Conservation (phyloP, 2,888 invertebrate species). For the Drosophila recens region DNA sequence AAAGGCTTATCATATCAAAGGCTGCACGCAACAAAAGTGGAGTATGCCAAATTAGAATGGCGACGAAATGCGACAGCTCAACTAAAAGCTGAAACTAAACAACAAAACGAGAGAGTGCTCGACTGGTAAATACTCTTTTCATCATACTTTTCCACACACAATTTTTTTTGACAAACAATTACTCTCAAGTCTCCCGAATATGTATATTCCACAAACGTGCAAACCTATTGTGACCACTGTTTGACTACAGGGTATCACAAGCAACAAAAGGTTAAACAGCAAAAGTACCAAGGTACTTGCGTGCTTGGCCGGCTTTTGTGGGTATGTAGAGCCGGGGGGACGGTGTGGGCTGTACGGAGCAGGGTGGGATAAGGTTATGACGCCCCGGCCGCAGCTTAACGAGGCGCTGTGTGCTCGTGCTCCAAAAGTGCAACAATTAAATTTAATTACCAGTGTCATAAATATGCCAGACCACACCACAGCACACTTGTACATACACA, state of each 20-base stretch:
- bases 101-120: not conserved
- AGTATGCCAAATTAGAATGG: constrained; percentile 65
- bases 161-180: not conserved
- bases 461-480: constrained; percentile 72
- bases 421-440: constrained; percentile 79
- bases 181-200: not conserved
- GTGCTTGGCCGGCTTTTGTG: constrained; percentile 55
- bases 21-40: constrained; percentile 64
- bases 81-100: constrained; percentile 40
- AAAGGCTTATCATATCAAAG: constrained; percentile 73
- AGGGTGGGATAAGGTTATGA: constrained; percentile 42
- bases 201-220: not conserved
- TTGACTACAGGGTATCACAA: constrained; percentile 26
- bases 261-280: constrained; percentile 21
- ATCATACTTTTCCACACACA: not conserved
- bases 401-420: constrained; percentile 59
- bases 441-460: constrained; percentile 81
- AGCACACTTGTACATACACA: constrained; percentile 26
- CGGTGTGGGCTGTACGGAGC: not conserved
- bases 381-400: constrained; percentile 58
- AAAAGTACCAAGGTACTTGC: constrained; percentile 51
- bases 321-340: not conserved
- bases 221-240: not conserved
- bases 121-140: constrained; percentile 15
- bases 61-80: constrained; percentile 63